Evolutionary conservation across 2,888 invertebrate species (phyloP).

Genomic region (Parasteatoda lunata): DNA sequence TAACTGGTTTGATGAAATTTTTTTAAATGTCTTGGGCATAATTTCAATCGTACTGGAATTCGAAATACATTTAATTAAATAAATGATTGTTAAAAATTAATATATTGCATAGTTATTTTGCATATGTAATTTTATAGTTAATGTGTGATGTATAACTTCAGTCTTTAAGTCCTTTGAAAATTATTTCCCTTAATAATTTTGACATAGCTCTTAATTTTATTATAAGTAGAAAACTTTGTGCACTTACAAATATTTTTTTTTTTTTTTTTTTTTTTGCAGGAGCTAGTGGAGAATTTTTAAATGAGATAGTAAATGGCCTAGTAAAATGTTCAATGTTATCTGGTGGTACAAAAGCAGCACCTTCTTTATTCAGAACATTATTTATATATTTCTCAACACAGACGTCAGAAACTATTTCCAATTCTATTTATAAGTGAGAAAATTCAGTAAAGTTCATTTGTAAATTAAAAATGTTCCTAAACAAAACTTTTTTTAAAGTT

Average conservation of each 20-base stretch:
- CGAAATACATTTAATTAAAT: too few relatives aligned
- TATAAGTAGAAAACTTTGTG: neutral
- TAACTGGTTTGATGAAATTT: too few relatives aligned
- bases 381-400: conserved; percentile 35
- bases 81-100: too few relatives aligned
- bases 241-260: neutral
- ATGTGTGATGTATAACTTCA: neutral
- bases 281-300: conserved; percentile 39
- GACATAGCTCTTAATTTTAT: neutral
- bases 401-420: conserved; percentile 14
- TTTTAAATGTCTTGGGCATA: too few relatives aligned
- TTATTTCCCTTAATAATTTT: neutral
- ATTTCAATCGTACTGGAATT: too few relatives aligned
- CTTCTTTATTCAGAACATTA: conserved; percentile 51
- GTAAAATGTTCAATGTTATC: conserved; percentile 44
- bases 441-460: neutral
- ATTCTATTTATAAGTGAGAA: conserved; percentile 47
- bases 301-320: conserved; percentile 47
- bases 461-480: too few relatives aligned
- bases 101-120: neutral
- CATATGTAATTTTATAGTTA: neutral
- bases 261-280: conserved; percentile 14
- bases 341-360: conserved; percentile 45
- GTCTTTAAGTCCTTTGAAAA: neutral
- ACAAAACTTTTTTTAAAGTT: neutral